Conservation (phyloP, 2,797 vertebrate species). For the Pelodytes ibericus region DNA sequence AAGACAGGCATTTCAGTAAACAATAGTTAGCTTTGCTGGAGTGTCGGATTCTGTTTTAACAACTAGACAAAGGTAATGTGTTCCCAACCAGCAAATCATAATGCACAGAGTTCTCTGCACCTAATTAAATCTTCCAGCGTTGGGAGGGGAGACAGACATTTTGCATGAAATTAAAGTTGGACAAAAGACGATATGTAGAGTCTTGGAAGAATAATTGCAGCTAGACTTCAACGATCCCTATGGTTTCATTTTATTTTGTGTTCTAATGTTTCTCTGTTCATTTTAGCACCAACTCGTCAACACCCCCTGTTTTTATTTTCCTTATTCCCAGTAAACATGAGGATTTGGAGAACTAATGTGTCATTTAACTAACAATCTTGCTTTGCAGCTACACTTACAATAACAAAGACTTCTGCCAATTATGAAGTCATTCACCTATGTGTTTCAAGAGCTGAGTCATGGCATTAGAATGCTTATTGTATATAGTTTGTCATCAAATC, state of each 20-base stretch:
- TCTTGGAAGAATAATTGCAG: slow-evolving; percentile 17
- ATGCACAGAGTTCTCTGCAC: background rate
- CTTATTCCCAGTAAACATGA: background rate
- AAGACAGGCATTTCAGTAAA: slow-evolving; percentile 23
- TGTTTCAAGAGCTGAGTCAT: no score
- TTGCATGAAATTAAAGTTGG: slow-evolving; percentile 14
- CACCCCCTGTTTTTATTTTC: background rate
- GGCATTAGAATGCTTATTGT: no score
- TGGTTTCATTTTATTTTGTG: background rate
- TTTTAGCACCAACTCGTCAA: background rate
- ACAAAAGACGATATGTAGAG: background rate
- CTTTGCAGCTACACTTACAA: background rate
- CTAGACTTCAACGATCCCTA: slow-evolving; percentile 1
- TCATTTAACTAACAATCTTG: background rate
- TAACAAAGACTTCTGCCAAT: background rate
- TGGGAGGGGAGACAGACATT: background rate
- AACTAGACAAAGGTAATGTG: background rate
- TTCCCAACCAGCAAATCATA: slow-evolving; percentile 19
- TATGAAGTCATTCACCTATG: no score
- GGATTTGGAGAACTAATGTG: background rate
- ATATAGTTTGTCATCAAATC: no score
- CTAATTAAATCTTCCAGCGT: slow-evolving; percentile 24
- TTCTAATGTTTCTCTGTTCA: background rate
- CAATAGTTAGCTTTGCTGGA: slow-evolving; percentile 6
- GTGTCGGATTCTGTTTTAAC: background rate